Evolutionary conservation across 2,113 vertebrate species (phyloP), one percentile per base, ranked within the genome.

Genomic region (Phalacrocorax carbo): DNA sequence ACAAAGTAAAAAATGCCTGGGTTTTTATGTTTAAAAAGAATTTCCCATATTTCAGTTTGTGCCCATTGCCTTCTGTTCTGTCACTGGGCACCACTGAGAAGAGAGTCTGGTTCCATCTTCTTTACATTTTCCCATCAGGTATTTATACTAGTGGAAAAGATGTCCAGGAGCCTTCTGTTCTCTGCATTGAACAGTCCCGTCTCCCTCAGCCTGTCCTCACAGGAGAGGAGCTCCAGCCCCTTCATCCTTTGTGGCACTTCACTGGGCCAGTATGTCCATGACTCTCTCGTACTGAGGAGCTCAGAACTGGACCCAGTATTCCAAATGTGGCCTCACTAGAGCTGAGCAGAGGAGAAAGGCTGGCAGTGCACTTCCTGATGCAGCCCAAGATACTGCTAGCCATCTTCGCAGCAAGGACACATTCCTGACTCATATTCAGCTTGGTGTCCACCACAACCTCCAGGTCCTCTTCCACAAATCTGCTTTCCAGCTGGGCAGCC

Each of bases 1-100:
- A 36, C 10, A 19, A 40, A 55, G 3, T 25, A 14, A 46, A 49
- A 75, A n/a, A 2, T 0, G 1, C 19, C 13, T 34, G 1, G 1
- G 54, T 38, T 75, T 23, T 27, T 69, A 13, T 3, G 5, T 76
- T 70, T 66, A 21, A 44, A 62, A 80, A 34, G 0, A 32, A 13
- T 29, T 58, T 80, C 34, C 22, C 8, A 2, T 68, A 69, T 65
- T 77, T 17, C 20, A 6, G 10, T 61, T 80, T 81, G 22, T 60
- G 22, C 7, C 21, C 8, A 16, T 16, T 61, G 13, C 10, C 8
- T 76, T 79, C 44, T 93, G 8, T 55, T 25, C 27, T 54, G 4
- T n/a, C 16, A 19, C 22, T 78, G 58, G 18, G 6, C 7, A 69
- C 13, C 19, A 40, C 0, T 19, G 15, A 62, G 11, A 83, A 76